Base-by-base conservation (phyloP, 1,140 invertebrate species). In the Pogonomyrmex californicus region DNA sequence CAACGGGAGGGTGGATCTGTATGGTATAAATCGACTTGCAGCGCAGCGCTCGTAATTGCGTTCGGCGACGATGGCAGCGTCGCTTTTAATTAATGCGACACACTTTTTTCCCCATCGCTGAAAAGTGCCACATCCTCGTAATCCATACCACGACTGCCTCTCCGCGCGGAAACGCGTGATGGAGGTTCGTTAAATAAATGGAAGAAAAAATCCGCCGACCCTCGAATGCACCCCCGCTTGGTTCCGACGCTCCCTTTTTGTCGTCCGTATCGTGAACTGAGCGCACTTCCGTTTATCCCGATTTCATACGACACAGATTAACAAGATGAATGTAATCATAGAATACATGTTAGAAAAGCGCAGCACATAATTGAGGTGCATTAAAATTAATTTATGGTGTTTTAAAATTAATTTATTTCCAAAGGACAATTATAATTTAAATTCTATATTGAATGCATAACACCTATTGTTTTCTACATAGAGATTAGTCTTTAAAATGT, bases 61-160 rank as follows among this genome's bases (percentile, higher is more conserved):
- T 86, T 89, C 88, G 86, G 56, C 78, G 88, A 83, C 88, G 85
- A 75, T 73, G 88, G 81, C 85, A 70, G 85, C 85, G 88, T 87
- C 81, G 87, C 75, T 90, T 94, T 94, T 94, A 94, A 94, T 94
- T 94, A 94, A 94, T 94, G 90, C 91, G 93, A 92, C 93, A 92
- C 91, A 92, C 90, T 92, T 95, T 92, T 92, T 90, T 89, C 71
- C 66, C 68, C 85, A 89, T 90, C 88, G 78, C 85, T 89, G 88
- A 89, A 89, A 90, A 90, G 88, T 89, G 88, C 85, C 88, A 90
- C 88, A 90, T 90, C 77, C 88, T 87, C 88, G 88, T 87, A 90
- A 90, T 90, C 88, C 88, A 89, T 85, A 75, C 85, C 85, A 47
- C 33, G 54, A n/a, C 54, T 56, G 10, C 83, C 85, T 87, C 86